Evolutionary conservation across 1,140 invertebrate species (phyloP).

Genomic region (Drosophila subobscura): DNA sequence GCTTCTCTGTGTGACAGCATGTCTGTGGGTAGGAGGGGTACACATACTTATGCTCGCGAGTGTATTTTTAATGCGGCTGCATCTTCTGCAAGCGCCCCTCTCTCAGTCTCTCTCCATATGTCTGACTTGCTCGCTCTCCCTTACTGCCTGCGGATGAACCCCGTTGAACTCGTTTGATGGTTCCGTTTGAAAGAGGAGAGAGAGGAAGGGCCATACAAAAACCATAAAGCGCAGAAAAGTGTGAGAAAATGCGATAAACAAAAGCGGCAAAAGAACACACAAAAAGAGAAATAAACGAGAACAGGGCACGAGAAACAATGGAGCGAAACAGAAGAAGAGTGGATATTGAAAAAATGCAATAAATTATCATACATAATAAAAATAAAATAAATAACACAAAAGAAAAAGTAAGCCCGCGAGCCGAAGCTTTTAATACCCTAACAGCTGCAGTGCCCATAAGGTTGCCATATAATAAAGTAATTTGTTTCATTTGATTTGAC

Average conservation of each 20-base stretch:
- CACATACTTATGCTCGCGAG: constrained; percentile 32
- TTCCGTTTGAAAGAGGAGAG: constrained; percentile 2
- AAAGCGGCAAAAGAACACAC: constrained; percentile 43
- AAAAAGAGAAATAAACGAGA: constrained; percentile 45
- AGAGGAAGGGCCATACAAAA: constrained; percentile 19
- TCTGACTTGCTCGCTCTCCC: constrained; percentile 3
- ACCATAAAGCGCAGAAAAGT: constrained; percentile 47
- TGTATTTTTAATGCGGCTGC: constrained; percentile 60
- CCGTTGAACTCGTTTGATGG: constrained; percentile 51
- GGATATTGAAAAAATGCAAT: constrained; percentile 65
- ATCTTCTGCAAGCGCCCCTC: constrained; percentile 32
- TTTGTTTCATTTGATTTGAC: too few species aligned
- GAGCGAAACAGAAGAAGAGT: constrained; percentile 38
- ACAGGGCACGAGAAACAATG: constrained; percentile 33
- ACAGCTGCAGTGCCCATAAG: too few species aligned
- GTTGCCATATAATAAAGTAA: too few species aligned
- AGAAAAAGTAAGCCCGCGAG: neutral
- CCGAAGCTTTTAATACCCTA: too few species aligned
- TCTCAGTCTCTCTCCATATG: neutral
- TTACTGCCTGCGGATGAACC: constrained; percentile 46
- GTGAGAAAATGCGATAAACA: constrained; percentile 61
- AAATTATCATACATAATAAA: constrained; percentile 67
- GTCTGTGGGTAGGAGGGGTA: constrained; percentile 3
- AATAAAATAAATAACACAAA: constrained; percentile 10
- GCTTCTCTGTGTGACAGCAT: constrained; percentile 1